These are phyloP conservation scores for Oegoconia quadripuncta DNA, from an alignment of 2,888 invertebrate genomes.

Conservation along the genomic window DNA sequence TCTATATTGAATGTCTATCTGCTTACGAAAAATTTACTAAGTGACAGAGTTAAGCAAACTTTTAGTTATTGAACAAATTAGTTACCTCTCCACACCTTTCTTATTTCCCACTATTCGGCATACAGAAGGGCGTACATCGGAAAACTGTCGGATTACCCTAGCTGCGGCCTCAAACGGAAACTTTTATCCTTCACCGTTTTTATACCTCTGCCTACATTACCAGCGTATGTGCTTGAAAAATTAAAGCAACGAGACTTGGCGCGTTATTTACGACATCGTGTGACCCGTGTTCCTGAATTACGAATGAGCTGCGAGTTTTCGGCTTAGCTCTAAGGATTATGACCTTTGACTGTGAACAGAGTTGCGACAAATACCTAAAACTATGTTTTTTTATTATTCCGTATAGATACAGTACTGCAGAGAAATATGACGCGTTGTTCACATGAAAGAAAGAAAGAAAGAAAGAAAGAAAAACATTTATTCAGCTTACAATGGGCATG, in stretches of 20 bases:
- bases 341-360: too few species aligned
- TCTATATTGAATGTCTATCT: too few species aligned
- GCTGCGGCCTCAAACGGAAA: conserved; percentile 42
- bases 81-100: conserved; percentile 15
- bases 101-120: conserved; percentile 17
- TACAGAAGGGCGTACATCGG: conserved; percentile 26
- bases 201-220: conserved; percentile 35
- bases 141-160: conserved; percentile 45
- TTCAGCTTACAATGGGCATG: too few species aligned
- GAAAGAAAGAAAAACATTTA: too few species aligned
- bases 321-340: too few species aligned
- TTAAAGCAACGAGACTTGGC: conserved; percentile 17
- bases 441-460: too few species aligned
- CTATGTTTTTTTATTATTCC: too few species aligned
- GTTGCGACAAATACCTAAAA: too few species aligned
- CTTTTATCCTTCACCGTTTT: conserved; percentile 46
- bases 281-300: conserved; percentile 23
- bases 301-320: conserved; percentile 25
- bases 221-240: conserved; percentile 11
- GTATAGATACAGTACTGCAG: too few species aligned
- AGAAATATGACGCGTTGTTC: too few species aligned
- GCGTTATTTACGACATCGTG: conserved; percentile 29
- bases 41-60: not conserved
- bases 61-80: not conserved
- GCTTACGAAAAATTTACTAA: too few species aligned